Evolutionary conservation across 2,888 invertebrate genomes (phyloP), one percentile per base, ranked within the genome.

Genomic region (Macroteleia sp.): DNA sequence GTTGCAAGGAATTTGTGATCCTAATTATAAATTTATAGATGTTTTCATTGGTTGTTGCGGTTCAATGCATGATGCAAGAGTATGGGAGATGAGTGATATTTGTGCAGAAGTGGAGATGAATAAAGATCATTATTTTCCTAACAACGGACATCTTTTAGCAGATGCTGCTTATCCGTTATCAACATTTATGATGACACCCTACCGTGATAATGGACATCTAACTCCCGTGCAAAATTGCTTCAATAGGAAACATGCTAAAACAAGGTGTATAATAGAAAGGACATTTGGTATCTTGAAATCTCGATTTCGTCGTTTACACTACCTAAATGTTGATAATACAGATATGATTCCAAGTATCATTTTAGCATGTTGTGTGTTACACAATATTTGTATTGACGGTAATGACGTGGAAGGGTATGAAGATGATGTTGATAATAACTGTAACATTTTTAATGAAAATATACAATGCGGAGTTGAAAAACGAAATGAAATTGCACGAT

Each of bases 311-410:
- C 34, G 70, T 8, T 42, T 70, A 4, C 17, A n/a, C n/a, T 70
- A 70, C 25, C 12, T 59, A 16, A n/a, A 32, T 3, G 32, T 70
- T 12, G 19, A 59, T 20, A 34, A 52, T 25, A 61, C 52, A 6
- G 19, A 39, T 6, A 34, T 42, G 19, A 52, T 70, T 16, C 44
- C 70, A 4, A 16, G 20, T 2, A 20, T 70, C 1, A 70, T 70
- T 41, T n/a, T 70, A 8, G 20, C 52, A n/a, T 52, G 42, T 34
- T 70, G 61, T 22, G 19, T 70, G n/a, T 36, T 69, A 19, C 46
- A 67, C n/a, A 69, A 69, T 9, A 57, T 69, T 41, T 56, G 41
- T n/a, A 41, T 41, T 2, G 41, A 41, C 10, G 8, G 5, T 1
- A 41, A 41, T 9, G 41, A 41, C 19, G 10, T 14, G n/a, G 36